Base-by-base conservation (phyloP, 2,888 invertebrate species). In the Deilephila porcellus region DNA sequence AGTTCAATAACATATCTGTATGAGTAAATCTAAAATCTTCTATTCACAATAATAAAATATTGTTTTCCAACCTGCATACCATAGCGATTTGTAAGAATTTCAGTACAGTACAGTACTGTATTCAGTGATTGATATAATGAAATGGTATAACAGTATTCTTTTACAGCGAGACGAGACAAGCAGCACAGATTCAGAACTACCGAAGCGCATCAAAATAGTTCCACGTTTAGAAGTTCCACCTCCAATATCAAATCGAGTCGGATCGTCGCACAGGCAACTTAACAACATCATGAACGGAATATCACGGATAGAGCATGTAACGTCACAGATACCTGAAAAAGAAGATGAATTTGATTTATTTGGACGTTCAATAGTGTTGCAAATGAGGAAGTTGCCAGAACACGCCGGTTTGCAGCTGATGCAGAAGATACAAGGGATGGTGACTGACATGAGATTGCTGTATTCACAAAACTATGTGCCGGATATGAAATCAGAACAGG, bases 401-500 rank as follows among this genome's bases (percentile, higher is more conserved):
- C 62, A 62, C 29, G 62, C 62, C 6, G 62, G 32, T 0, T 62
- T 62, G 14, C 29, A 62, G 19, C 29, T 62, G 14, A 62, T 62
- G 62, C 62, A 62, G 19, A 62, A 62, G 62, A 62, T 62, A 11
- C 62, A 62, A 32, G 32, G 32, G 5, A 19, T 62, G 62, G 62
- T 62, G 0, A 62, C 62, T 1, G 29, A 62, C 32, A 62, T 29
- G 29, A 62, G 62, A 17, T 19, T 62, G 4, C 1, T 32, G 19
- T 62, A 32, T 32, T 62, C 62, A 25, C 62, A 62, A 62, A 62
- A 62, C 19, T 14, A 34, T 19, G 32, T 34, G 62, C 32, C 17
- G 6, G 62, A 17, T 17, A 34, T 19, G 2, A 62, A 17, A 19
- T 62, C 62, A 29, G 62, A 56, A n/a, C 56, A 3, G n/a, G 14